Percentiles rank a stretch among this genome's conserved stretches.
Conservation (phyloP, 64 coral and sea anemone genomes). For the Pocillopora damicornis region DNA sequence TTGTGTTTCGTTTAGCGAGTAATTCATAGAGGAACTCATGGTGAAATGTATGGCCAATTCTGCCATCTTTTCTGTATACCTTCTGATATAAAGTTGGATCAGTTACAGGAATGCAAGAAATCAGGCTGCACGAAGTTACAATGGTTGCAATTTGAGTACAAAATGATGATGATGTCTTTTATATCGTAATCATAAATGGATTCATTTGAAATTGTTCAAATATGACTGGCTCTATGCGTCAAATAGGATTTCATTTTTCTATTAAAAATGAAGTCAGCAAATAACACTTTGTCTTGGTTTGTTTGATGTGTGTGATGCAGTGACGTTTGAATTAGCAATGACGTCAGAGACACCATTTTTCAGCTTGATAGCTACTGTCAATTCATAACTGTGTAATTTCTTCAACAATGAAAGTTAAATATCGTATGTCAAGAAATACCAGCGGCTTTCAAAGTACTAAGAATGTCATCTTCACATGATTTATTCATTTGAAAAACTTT, state of each 20-base stretch:
- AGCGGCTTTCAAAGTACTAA: no score
- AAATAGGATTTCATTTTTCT: not conserved
- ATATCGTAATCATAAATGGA: not conserved
- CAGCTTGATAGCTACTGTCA: not conserved
- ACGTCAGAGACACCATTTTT: not conserved
- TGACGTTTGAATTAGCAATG: not conserved
- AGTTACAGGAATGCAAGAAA: not conserved
- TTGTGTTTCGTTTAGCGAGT: constrained; percentile 17
- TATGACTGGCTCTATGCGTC: not conserved
- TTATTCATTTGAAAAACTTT: no score
- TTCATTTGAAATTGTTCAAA: not conserved
- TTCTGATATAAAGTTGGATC: no score
- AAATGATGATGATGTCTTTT: not conserved
- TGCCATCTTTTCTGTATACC: no score
- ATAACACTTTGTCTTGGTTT: not conserved
- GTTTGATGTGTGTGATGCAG: not conserved
- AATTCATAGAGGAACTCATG: constrained; percentile 18
- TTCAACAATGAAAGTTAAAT: no score
- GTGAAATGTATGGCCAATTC: not conserved
- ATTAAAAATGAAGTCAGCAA: constrained; percentile 2
- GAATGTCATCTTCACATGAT: no score
- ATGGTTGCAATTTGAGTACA: not conserved
- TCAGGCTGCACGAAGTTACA: not conserved
- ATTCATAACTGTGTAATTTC: no score
- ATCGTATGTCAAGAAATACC: no score